Conservation (phyloP, 2,797 vertebrate genomes). For the Lacerta viridis region DNA sequence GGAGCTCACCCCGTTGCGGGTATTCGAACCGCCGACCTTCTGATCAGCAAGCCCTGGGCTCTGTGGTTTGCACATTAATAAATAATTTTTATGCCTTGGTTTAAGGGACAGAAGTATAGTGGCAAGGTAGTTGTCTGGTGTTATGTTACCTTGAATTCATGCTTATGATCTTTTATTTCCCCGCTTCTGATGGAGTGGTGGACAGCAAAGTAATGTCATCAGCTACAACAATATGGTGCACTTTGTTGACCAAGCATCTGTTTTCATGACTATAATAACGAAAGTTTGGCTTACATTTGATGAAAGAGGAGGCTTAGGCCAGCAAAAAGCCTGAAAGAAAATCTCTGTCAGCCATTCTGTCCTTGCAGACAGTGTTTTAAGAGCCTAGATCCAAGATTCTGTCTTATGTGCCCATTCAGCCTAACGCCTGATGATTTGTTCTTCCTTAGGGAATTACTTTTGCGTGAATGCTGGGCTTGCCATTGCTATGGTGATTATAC, state of each 20-base stretch:
- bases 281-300: not conserved
- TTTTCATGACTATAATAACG: not conserved
- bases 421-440: not conserved
- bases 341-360: not conserved
- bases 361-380: conserved; percentile 35
- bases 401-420: conserved; percentile 23
- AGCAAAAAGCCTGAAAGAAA: conserved; percentile 10
- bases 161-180: not conserved
- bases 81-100: not conserved
- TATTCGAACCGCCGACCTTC: too few species aligned
- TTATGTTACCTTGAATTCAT: not conserved
- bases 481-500: conserved; percentile 36
- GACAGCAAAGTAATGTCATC: not conserved
- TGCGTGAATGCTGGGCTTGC: conserved; percentile 4
- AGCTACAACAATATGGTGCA: not conserved
- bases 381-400: conserved; percentile 12
- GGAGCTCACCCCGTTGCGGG: too few species aligned
- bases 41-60: too few species aligned
- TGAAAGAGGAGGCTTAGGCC: not conserved
- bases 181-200: not conserved
- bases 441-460: not conserved
- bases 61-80: too few species aligned
- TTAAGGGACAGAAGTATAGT: not conserved
- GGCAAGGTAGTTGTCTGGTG: not conserved
- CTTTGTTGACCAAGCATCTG: not conserved